Conservation (phyloP, 2,888 invertebrate genomes). For the Philhelius pedissequus region DNA sequence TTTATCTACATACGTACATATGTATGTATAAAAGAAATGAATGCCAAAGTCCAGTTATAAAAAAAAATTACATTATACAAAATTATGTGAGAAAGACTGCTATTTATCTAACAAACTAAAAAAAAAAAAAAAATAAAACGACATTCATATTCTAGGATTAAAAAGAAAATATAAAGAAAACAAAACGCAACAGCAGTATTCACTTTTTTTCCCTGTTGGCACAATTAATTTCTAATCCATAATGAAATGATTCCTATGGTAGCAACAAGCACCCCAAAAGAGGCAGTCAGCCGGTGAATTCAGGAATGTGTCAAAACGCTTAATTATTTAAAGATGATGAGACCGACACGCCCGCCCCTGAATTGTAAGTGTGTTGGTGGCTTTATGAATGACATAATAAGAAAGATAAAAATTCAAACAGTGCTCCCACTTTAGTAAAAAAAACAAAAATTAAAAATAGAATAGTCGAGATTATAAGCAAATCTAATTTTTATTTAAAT, state of each 20-base stretch:
- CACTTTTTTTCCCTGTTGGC: neutral
- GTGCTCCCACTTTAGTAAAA: neutral
- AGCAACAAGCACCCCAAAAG: neutral
- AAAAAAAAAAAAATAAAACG: neutral
- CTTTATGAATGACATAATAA: constrained; percentile 20
- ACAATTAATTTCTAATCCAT: neutral
- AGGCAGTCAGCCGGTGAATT: neutral
- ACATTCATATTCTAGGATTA: neutral
- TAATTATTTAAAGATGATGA: neutral
- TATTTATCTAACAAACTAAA: too few species aligned
- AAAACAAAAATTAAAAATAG: too few species aligned
- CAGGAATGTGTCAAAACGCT: neutral
- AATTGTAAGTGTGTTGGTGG: neutral
- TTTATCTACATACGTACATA: too few species aligned
- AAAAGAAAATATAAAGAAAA: neutral
- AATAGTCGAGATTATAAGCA: too few species aligned
- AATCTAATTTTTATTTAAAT: too few species aligned
- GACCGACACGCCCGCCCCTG: neutral
- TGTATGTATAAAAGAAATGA: neutral
- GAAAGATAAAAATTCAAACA: neutral
- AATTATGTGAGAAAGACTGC: too few species aligned
- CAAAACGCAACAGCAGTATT: neutral
- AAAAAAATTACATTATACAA: too few species aligned
- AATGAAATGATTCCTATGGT: neutral
- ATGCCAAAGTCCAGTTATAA: neutral